Evolutionary conservation across 2,888 invertebrate genomes (phyloP), one percentile per base, ranked within the genome.

Genomic region (Drosophila buzzatii): DNA sequence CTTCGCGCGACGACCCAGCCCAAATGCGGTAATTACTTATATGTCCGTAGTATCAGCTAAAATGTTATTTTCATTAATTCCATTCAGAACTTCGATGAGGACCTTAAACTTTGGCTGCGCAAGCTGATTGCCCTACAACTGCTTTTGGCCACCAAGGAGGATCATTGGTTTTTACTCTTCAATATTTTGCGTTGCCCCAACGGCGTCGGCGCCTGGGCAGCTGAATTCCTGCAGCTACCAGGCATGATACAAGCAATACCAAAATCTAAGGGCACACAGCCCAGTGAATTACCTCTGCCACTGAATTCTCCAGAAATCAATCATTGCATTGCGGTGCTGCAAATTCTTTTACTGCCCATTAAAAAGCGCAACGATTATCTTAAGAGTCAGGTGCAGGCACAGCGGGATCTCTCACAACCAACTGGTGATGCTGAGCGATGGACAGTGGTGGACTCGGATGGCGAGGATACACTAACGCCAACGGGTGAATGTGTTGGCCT

Each of bases 391-490:
- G 81, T 89, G 2, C 91, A 92, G 76, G 92, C 90, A 5, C 90
- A 91, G 64, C 86, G 79, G 59, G 93, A 93, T 37, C 88, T 92
- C 3, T 84, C 90, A 0, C 94, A 94, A 70, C 92, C 93, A 1
- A 92, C 94, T 0, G 92, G 92, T 18, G 91, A 91, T 20, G 94
- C 94, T 61, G 94, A 94, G 45, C 91, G 94, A 14, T 97, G 97
- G 97, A 96, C 96, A 18, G 93, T 97, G 71, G 94, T 97, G 1
- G 97, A 97, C 91, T 96, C 96, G 0, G 97, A 97, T 90, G 97
- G 97, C 0, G 97, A 97, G 92, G 97, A 97, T 92, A 96, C 96
- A 79, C 96, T 96, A 70, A 96, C 96, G 58, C 93, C 94, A 2
- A 64, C 85, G 1, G 93, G 93, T 5, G 93, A 94, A 31, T 94